Evolutionary conservation across 2,888 invertebrate genomes (phyloP).

Genomic region (Plebejus melissa): DNA sequence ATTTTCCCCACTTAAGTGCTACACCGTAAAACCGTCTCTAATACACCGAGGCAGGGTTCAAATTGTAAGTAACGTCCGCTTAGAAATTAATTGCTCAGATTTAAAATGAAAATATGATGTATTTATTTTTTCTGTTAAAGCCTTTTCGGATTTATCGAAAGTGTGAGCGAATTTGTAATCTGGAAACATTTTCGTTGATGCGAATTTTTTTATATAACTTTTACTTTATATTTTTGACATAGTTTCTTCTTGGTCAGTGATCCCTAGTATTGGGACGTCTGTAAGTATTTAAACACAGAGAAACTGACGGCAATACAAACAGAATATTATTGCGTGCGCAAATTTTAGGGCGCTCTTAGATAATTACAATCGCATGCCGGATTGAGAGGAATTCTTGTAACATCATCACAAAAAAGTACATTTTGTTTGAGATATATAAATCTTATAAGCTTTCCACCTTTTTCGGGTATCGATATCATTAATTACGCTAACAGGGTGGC

Average conservation of each 20-base stretch:
- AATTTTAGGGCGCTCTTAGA: neutral
- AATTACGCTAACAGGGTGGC: constrained; percentile 1
- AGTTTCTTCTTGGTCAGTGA: no score
- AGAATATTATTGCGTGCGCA: neutral
- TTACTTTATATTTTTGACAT: neutral
- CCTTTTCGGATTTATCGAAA: neutral
- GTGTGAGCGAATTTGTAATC: constrained; percentile 5
- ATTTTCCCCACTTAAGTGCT: constrained; percentile 13
- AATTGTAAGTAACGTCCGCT: neutral
- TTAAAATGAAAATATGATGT: constrained; percentile 19
- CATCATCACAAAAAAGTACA: neutral
- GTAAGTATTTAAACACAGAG: no score
- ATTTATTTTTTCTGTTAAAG: constrained; percentile 29
- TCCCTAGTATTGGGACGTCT: no score
- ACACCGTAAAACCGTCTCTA: neutral
- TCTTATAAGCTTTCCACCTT: neutral
- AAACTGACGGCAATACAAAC: no score
- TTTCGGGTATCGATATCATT: neutral
- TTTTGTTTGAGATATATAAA: no score
- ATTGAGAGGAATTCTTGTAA: neutral
- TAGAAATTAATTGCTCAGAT: constrained; percentile 11
- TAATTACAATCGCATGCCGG: neutral
- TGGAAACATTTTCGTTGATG: constrained; percentile 36
- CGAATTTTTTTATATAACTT: neutral
- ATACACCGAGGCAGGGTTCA: neutral